Conservation (phyloP, 2,113 vertebrate species). For the Pteronura brasiliensis region DNA sequence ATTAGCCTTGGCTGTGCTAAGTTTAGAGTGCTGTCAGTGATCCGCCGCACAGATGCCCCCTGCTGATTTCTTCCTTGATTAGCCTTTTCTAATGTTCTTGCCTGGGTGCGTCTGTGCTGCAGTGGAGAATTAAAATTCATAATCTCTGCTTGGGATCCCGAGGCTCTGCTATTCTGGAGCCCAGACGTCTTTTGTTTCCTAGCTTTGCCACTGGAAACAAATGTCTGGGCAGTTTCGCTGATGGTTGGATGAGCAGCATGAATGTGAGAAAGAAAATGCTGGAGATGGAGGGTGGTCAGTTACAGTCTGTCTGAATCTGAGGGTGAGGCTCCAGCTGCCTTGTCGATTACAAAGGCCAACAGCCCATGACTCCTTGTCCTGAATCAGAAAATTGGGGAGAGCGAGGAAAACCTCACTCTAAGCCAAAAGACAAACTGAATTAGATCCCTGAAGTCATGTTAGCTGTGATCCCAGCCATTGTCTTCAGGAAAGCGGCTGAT, state of each 20-base stretch:
- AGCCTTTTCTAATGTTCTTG: constrained; percentile 53
- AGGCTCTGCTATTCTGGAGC: background rate
- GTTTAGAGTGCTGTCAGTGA: constrained; percentile 52
- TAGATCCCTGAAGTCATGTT: background rate
- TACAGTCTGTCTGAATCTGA: background rate
- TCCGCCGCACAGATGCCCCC: background rate
- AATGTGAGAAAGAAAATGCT: background rate
- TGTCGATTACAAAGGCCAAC: background rate
- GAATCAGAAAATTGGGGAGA: background rate
- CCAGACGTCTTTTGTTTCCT: background rate
- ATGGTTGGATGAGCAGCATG: background rate
- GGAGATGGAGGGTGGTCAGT: background rate
- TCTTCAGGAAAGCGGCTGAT: background rate
- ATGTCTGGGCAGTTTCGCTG: constrained; percentile 18
- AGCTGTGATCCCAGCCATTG: background rate
- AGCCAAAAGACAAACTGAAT: background rate
- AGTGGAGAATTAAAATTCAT: constrained; percentile 59
- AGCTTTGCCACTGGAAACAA: constrained; percentile 30
- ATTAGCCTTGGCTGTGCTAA: constrained; percentile 49
- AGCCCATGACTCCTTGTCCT: background rate
- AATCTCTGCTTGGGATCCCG: background rate
- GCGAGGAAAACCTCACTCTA: background rate
- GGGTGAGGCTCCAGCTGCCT: background rate
- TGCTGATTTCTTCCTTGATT: constrained; percentile 67
- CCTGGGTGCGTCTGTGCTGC: background rate